Percentiles rank a stretch among this genome's conserved stretches.
Conservation (phyloP, 2,888 invertebrate species). For the Diarsia mendica region DNA sequence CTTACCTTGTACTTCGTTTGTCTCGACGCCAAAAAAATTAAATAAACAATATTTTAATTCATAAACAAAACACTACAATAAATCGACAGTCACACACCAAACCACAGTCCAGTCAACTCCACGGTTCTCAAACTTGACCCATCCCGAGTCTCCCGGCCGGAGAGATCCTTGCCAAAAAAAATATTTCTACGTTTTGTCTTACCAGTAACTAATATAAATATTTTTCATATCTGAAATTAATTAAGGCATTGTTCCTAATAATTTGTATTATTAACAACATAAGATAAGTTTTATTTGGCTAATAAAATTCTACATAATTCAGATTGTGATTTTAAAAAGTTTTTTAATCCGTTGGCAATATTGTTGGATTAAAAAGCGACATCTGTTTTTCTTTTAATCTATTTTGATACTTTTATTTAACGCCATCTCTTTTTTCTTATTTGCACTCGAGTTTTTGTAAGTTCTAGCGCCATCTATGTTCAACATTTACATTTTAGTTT, state of each 20-base stretch:
- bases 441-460: fast-evolving
- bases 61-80: constrained; percentile 79
- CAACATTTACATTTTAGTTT: not conserved
- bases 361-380: not conserved
- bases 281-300: not conserved
- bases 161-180: constrained; percentile 57
- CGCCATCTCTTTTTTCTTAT: constrained; percentile 9
- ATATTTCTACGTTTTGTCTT: constrained; percentile 28
- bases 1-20: constrained; percentile 75
- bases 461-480: constrained; percentile 5
- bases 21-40: constrained; percentile 61
- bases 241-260: too few relatives aligned
- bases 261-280: too few relatives aligned
- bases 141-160: constrained; percentile 54
- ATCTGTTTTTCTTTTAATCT: not conserved
- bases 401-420: not conserved
- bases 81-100: constrained; percentile 70
- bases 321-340: not conserved
- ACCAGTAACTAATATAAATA: constrained; percentile 29
- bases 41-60: constrained; percentile 72
- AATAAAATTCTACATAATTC: not conserved
- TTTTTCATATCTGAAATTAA: not conserved
- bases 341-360: constrained; percentile 9
- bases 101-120: constrained; percentile 66
- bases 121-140: constrained; percentile 60